phyloP scores from a whole-genome alignment of 1,140 invertebrate species.

The Luehdorfia chinensis region DNA sequence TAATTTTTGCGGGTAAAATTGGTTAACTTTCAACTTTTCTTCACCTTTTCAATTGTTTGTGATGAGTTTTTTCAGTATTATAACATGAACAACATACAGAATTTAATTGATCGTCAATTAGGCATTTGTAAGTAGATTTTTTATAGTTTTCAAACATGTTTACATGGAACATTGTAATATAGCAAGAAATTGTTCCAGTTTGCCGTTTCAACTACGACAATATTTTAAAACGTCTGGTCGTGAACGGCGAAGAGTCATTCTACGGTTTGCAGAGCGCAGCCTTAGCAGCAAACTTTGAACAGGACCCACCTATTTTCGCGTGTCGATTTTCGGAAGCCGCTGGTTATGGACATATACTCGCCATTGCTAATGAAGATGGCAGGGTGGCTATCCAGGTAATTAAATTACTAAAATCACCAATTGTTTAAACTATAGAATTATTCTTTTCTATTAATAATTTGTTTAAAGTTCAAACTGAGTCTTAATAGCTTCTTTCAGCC shows the following conservation, averaged over 20 bases:
- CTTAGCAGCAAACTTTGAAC: slow-evolving; percentile 66
- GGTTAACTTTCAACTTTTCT: neutral
- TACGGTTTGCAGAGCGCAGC: slow-evolving; percentile 70
- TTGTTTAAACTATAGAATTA: slow-evolving; percentile 16
- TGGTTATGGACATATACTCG: slow-evolving; percentile 83
- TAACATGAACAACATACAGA: slow-evolving; percentile 10
- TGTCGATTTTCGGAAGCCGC: slow-evolving; percentile 80
- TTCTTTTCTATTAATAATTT: too few species aligned
- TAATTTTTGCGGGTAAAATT: slow-evolving; percentile 18
- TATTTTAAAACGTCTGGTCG: slow-evolving; percentile 67
- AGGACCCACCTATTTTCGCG: slow-evolving; percentile 80
- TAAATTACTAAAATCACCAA: neutral
- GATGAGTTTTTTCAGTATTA: slow-evolving; percentile 5
- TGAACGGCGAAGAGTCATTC: slow-evolving; percentile 75
- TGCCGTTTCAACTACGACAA: slow-evolving; percentile 71
- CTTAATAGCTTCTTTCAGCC: too few species aligned
- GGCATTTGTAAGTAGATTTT: slow-evolving; percentile 10
- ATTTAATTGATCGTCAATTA: slow-evolving; percentile 8
- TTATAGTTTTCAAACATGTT: neutral
- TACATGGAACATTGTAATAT: neutral
- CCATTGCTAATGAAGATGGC: slow-evolving; percentile 91
- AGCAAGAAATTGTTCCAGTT: slow-evolving; percentile 40
- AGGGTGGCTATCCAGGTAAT: slow-evolving; percentile 80
- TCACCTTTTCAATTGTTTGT: neutral
- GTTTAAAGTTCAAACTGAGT: too few species aligned